A percentile compares a stretch with the other conserved stretches of the same genome.
phyloP scores from a whole-genome alignment of 2,888 invertebrate genomes.

The Lepeophtheirus nordmannii region DNA sequence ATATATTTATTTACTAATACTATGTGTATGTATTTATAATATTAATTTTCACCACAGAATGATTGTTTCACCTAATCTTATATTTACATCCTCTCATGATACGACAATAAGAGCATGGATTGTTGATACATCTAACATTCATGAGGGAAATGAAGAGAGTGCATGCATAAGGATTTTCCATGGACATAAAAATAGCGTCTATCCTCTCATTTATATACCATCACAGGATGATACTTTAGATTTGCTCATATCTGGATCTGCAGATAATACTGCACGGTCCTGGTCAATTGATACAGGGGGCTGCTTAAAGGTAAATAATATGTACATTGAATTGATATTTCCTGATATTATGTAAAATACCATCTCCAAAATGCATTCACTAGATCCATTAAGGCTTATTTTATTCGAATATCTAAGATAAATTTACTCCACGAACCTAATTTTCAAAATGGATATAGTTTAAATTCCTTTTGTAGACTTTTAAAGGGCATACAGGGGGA shows the following conservation, averaged over 20 bases:
- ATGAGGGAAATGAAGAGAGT: slow-evolving; percentile 25
- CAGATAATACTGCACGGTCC: slow-evolving; percentile 36
- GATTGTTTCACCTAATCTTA: slow-evolving; percentile 35
- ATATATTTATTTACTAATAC: neutral
- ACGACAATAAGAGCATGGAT: slow-evolving; percentile 36
- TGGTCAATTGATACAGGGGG: slow-evolving; percentile 40
- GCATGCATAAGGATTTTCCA: slow-evolving; percentile 30
- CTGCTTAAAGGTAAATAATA: slow-evolving; percentile 29
- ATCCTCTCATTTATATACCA: slow-evolving; percentile 39
- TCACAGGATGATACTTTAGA: slow-evolving; percentile 30
- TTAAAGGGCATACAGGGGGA: slow-evolving; percentile 36
- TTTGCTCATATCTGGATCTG: slow-evolving; percentile 37
- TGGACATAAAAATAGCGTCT: slow-evolving; percentile 39
- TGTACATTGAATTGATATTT: neutral
- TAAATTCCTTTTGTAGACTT: slow-evolving; percentile 23
- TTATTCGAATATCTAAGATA: neutral
- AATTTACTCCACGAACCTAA: neutral
- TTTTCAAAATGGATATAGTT: neutral
- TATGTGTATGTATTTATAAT: neutral
- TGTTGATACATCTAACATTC: slow-evolving; percentile 36
- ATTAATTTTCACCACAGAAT: slow-evolving; percentile 29
- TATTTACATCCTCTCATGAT: slow-evolving; percentile 33
- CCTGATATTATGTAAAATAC: neutral
- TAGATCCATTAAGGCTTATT: too few relatives aligned
- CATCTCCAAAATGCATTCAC: too few relatives aligned